These are phyloP conservation scores for Hymenochirus boettgeri DNA, from an alignment of 2,113 vertebrate genomes.

Conservation along the genomic window DNA sequence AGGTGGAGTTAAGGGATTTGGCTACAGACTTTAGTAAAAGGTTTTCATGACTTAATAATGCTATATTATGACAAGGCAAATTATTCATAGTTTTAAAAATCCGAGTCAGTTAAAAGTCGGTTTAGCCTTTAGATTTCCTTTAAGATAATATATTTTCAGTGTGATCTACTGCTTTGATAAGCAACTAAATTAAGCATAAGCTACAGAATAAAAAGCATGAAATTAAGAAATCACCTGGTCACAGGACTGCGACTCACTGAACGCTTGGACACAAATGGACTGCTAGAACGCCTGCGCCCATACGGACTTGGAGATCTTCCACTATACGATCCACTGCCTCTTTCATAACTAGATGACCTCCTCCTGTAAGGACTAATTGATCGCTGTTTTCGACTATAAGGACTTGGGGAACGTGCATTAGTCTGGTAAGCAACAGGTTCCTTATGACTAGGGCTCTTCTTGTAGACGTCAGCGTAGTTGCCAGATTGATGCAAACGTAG, in stretches of 20 bases:
- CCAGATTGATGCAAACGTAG: conserved; percentile 67
- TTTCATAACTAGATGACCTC: conserved; percentile 90
- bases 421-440: conserved; percentile 74
- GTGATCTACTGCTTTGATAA: too few species aligned
- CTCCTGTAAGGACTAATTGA: conserved; percentile 83
- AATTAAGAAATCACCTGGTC: conserved; percentile 68
- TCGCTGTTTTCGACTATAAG: conserved; percentile 76
- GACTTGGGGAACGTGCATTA: conserved; percentile 65
- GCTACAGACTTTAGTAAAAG: too few species aligned
- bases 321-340: conserved; percentile 79
- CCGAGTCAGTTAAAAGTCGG: too few species aligned
- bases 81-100: too few species aligned
- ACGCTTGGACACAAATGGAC: conserved; percentile 81
- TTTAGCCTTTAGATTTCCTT: too few species aligned
- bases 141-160: too few species aligned
- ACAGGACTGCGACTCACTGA: conserved; percentile 91
- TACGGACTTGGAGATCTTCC: conserved; percentile 74
- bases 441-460: conserved; percentile 82
- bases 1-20: too few species aligned
- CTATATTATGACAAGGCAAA: too few species aligned
- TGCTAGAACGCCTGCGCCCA: conserved; percentile 77
- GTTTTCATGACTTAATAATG: too few species aligned
- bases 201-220: not conserved
- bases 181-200: not conserved
- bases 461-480: conserved; percentile 64